Conservation (phyloP, 2,113 vertebrate genomes). For the Cyanocitta stelleri region DNA sequence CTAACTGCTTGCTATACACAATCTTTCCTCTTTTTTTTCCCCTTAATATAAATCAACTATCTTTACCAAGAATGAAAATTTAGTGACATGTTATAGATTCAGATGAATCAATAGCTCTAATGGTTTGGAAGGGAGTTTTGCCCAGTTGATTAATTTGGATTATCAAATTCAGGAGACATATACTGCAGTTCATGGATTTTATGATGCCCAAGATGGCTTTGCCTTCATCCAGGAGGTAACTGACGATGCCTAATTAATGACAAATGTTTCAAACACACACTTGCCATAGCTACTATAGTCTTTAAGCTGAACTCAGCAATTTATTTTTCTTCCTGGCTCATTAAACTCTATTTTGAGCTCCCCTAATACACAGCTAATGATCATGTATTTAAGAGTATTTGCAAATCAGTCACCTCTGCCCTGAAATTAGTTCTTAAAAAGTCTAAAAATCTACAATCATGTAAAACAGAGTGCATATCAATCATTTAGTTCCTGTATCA, state of each 20-base stretch:
- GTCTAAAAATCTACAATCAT: not conserved
- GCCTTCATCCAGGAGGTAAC: slow-evolving; percentile 27
- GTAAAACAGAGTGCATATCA: not conserved
- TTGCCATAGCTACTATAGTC: not conserved
- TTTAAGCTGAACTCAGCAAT: slow-evolving; percentile 1
- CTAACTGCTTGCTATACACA: not conserved
- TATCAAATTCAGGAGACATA: slow-evolving; percentile 12
- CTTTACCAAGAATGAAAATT: slow-evolving; percentile 20
- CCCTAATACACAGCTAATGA: not conserved
- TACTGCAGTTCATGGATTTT: slow-evolving; percentile 16
- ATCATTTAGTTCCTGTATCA: not conserved
- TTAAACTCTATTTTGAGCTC: slow-evolving; percentile 37
- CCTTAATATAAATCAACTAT: not conserved
- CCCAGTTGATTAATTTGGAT: slow-evolving; percentile 10
- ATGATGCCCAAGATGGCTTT: not conserved
- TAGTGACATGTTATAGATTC: not conserved
- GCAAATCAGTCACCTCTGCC: slow-evolving; percentile 8
- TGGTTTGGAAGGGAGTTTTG: not conserved
- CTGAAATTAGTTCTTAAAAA: not conserved
- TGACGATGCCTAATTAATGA: slow-evolving; percentile 23
- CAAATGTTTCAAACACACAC: slow-evolving; percentile 2
- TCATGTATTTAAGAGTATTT: not conserved
- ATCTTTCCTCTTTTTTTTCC: not conserved
- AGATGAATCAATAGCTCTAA: slow-evolving; percentile 21
- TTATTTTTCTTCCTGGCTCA: slow-evolving; percentile 11